These are phyloP conservation scores for Drosophila paramelanica DNA, from an alignment of 2,888 invertebrate genomes.

Conservation along the genomic window DNA sequence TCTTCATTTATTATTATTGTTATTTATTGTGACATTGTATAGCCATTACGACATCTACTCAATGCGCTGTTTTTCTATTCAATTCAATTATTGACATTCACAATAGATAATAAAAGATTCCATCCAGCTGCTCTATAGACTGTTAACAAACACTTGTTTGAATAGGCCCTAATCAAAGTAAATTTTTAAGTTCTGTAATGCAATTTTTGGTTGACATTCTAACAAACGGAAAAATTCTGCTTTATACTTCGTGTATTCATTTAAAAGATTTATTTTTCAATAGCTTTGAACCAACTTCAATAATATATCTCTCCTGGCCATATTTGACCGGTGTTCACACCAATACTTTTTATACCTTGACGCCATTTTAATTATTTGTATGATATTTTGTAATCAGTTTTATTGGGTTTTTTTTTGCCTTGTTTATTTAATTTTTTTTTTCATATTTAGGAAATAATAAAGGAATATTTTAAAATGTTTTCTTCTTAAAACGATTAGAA, in stretches of 20 bases:
- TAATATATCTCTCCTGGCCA: no score
- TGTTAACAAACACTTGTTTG: slow-evolving; percentile 2
- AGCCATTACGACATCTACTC: slow-evolving; percentile 37
- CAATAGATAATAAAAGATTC: slow-evolving; percentile 52
- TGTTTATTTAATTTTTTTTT: no score
- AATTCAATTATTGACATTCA: slow-evolving; percentile 60
- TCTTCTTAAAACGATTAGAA: no score
- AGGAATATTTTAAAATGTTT: no score
- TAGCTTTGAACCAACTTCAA: no score
- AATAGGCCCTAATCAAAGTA: slow-evolving; percentile 11
- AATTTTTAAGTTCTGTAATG: neutral
- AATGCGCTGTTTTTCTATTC: slow-evolving; percentile 18
- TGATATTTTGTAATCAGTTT: no score
- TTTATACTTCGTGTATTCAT: neutral
- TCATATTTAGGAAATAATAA: no score
- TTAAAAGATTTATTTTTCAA: no score
- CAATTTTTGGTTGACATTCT: neutral
- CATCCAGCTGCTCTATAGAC: neutral
- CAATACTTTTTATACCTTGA: no score
- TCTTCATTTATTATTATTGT: slow-evolving; percentile 59
- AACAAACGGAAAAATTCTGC: neutral
- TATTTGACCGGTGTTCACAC: no score
- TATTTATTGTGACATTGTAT: slow-evolving; percentile 58
- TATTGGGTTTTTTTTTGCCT: no score
- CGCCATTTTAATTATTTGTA: no score